A percentile compares a stretch with the other conserved stretches of the same genome.
Conservation (phyloP, 1,140 invertebrate genomes). For the Bombus turneri region DNA sequence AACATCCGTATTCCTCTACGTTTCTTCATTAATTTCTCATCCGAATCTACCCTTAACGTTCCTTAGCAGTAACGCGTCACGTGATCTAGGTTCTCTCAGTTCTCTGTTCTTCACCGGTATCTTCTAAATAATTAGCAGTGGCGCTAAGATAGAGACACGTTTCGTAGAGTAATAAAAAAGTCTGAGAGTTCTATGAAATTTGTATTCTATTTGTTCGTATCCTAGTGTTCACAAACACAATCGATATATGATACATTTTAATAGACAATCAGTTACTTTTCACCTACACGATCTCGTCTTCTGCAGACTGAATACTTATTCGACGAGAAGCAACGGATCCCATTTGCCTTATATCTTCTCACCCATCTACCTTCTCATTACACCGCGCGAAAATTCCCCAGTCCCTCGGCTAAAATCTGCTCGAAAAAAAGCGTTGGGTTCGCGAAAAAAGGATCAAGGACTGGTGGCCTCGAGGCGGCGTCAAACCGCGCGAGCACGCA, state of each 20-base stretch:
- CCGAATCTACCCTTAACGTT: not conserved
- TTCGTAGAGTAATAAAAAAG: too few relatives aligned
- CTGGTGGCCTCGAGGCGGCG: not conserved
- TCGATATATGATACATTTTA: too few relatives aligned
- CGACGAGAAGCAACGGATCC: not conserved
- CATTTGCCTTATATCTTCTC: not conserved
- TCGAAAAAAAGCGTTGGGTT: not conserved
- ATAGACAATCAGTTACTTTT: too few relatives aligned
- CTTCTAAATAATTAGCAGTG: not conserved
- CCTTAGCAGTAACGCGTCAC: not conserved
- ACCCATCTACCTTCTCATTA: not conserved
- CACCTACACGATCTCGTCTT: too few relatives aligned
- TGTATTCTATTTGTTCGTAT: too few relatives aligned
- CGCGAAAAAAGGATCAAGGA: not conserved
- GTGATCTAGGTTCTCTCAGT: not conserved
- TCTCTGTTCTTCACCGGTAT: not conserved
- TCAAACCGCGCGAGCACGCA: not conserved
- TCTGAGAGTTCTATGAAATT: too few relatives aligned
- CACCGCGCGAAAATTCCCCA: not conserved
- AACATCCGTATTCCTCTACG: conserved; percentile 9
- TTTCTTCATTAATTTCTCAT: conserved; percentile 38
- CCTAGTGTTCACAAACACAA: too few relatives aligned
- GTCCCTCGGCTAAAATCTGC: too few relatives aligned
- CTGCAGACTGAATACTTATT: not conserved
- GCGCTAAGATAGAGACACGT: too few relatives aligned